These are phyloP conservation scores for Metacarcinus magister DNA, from an alignment of 2,888 invertebrate genomes.

Conservation along the genomic window DNA sequence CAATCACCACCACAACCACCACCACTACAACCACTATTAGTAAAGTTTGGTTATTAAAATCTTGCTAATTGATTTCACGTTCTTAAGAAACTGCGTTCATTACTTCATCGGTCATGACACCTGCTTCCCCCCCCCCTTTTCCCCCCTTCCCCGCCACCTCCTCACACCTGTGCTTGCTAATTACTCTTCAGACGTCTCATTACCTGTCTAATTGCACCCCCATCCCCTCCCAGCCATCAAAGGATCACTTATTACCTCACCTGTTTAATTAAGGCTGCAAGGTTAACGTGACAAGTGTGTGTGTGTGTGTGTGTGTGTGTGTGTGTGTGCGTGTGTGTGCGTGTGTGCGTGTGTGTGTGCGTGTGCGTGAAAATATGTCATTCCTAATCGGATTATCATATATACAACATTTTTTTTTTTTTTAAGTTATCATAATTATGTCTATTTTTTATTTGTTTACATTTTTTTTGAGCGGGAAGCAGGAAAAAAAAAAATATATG, in stretches of 20 bases:
- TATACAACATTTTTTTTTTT: too few relatives aligned
- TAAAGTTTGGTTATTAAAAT: not conserved
- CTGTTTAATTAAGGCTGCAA: slow-evolving; percentile 22
- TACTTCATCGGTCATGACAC: not conserved
- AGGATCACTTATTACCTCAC: slow-evolving; percentile 6
- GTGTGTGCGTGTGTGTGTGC: slow-evolving; percentile 30
- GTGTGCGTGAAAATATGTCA: not conserved
- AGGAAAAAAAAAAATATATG: not conserved
- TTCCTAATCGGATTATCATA: not conserved
- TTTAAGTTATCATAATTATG: not conserved
- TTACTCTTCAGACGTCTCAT: not conserved
- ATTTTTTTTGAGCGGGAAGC: not conserved
- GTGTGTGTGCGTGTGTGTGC: slow-evolving; percentile 12
- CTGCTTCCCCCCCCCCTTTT: not conserved
- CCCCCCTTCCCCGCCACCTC: too few relatives aligned
- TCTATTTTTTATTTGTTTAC: not conserved
- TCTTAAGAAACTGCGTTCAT: not conserved
- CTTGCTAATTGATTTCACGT: not conserved
- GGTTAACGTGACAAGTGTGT: not conserved
- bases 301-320: slow-evolving; percentile 22
- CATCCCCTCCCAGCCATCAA: slow-evolving; percentile 15
- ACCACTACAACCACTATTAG: not conserved
- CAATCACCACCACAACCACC: not conserved
- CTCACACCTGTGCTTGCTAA: slow-evolving; percentile 14
- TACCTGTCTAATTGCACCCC: slow-evolving; percentile 43